A percentile compares a stretch with the other conserved stretches of the same genome.
These are phyloP conservation scores for Colistium nudipinnis DNA, from an alignment of 2,113 vertebrate genomes.

Conservation along the genomic window DNA sequence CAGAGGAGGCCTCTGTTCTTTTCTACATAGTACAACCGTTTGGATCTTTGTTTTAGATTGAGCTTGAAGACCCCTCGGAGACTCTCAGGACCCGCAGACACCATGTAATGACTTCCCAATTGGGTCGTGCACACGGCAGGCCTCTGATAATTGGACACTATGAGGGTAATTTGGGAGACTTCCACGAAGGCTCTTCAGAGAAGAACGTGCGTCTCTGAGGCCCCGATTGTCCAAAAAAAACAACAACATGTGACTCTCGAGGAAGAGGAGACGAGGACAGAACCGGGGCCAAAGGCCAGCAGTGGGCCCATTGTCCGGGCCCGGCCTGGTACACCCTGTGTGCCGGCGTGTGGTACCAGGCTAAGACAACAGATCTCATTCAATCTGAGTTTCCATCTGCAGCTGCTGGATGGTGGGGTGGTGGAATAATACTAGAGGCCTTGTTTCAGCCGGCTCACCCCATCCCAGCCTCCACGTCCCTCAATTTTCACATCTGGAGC, in stretches of 20 bases:
- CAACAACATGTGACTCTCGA: slow-evolving; percentile 63
- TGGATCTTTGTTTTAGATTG: background rate
- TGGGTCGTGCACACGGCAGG: slow-evolving; percentile 11
- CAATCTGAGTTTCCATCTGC: slow-evolving; percentile 61
- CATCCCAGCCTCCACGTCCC: slow-evolving; percentile 46
- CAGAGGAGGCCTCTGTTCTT: background rate
- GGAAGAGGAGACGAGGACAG: slow-evolving; percentile 59
- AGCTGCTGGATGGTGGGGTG: slow-evolving; percentile 67
- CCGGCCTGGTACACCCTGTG: slow-evolving; percentile 69
- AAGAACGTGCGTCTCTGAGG: slow-evolving; percentile 41
- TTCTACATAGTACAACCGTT: background rate
- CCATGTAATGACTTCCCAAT: background rate
- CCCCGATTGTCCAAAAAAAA: slow-evolving; percentile 44
- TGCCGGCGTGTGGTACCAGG: slow-evolving; percentile 72
- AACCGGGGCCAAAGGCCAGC: slow-evolving; percentile 57
- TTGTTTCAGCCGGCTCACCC: slow-evolving; percentile 72
- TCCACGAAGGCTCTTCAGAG: slow-evolving; percentile 30
- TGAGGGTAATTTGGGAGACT: slow-evolving; percentile 58
- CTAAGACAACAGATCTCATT: slow-evolving; percentile 78
- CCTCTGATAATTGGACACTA: slow-evolving; percentile 43
- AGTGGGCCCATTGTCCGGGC: slow-evolving; percentile 70
- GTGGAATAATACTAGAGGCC: slow-evolving; percentile 71
- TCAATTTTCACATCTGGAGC: slow-evolving; percentile 78
- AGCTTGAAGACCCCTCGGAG: background rate
- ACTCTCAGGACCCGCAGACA: slow-evolving; percentile 6